phyloP scores from a whole-genome alignment of 2,888 invertebrate species.

The Argyra leucocephala region DNA sequence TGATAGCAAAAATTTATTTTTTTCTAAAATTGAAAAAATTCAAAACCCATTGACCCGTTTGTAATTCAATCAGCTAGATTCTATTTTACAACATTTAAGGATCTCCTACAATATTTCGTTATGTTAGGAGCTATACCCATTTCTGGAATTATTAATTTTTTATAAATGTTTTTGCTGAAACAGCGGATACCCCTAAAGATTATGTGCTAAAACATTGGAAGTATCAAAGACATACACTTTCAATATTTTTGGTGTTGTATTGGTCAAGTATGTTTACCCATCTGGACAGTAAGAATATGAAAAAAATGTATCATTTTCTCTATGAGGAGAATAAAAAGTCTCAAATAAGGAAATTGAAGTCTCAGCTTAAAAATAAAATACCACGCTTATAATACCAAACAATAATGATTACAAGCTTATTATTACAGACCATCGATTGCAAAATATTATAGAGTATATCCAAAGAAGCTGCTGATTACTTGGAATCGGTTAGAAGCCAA shows the following conservation, averaged over 20 bases:
- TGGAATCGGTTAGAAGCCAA: slow-evolving; percentile 41
- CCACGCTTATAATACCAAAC: too few relatives aligned
- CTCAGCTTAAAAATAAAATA: slow-evolving; percentile 57
- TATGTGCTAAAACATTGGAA: slow-evolving; percentile 84
- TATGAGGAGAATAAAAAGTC: slow-evolving; percentile 59
- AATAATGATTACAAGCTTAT: slow-evolving; percentile 77
- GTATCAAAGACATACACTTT: slow-evolving; percentile 66
- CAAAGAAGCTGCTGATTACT: slow-evolving; percentile 55
- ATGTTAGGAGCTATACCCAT: slow-evolving; percentile 69
- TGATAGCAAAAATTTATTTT: too few relatives aligned
- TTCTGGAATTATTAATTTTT: slow-evolving; percentile 50
- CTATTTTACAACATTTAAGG: slow-evolving; percentile 80
- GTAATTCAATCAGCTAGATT: slow-evolving; percentile 59
- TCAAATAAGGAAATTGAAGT: slow-evolving; percentile 52
- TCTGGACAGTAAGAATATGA: slow-evolving; percentile 77
- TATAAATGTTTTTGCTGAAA: slow-evolving; percentile 63
- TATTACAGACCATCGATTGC: slow-evolving; percentile 64
- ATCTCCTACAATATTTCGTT: slow-evolving; percentile 66
- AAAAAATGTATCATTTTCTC: slow-evolving; percentile 62
- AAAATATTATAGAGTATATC: slow-evolving; percentile 60
- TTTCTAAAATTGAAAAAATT: too few relatives aligned
- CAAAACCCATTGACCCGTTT: too few relatives aligned
- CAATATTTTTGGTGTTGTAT: too few relatives aligned
- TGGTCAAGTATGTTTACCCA: slow-evolving; percentile 54
- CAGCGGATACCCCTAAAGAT: slow-evolving; percentile 70